A percentile compares a stretch with the other conserved stretches of the same genome.
Evolutionary conservation across 2,797 vertebrate genomes (phyloP).

Genomic region (Sebastes diploproa): DNA sequence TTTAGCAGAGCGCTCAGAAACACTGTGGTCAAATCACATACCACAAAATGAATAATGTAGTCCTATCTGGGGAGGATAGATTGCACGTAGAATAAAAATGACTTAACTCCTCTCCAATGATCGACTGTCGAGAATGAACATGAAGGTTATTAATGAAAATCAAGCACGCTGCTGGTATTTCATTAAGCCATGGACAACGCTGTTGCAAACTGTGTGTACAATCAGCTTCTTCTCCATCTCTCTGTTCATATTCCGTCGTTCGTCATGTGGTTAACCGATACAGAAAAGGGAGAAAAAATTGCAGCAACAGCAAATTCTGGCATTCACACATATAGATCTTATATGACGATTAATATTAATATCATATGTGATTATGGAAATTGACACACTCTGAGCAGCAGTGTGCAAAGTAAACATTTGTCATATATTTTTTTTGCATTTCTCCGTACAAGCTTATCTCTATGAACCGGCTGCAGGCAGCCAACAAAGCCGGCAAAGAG

Average conservation of each 20-base stretch:
- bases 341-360: constrained; percentile 65
- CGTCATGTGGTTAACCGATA: constrained; percentile 15
- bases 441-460: constrained; percentile 62
- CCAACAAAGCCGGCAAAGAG: constrained; percentile 44
- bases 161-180: constrained; percentile 57
- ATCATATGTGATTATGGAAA: constrained; percentile 71
- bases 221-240: constrained; percentile 42
- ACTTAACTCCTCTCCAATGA: constrained; percentile 50
- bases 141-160: constrained; percentile 67
- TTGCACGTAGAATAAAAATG: constrained; percentile 61
- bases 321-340: constrained; percentile 57
- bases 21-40: constrained; percentile 64
- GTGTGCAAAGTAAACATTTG: constrained; percentile 37
- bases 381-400: constrained; percentile 29
- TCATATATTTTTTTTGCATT: constrained; percentile 31
- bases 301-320: constrained; percentile 12
- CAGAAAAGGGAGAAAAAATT: neutral
- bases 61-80: constrained; percentile 54
- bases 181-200: constrained; percentile 64
- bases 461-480: constrained; percentile 45
- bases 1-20: constrained; percentile 69
- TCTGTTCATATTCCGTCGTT: constrained; percentile 20
- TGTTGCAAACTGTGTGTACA: constrained; percentile 46
- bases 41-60: constrained; percentile 66
- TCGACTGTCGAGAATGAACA: constrained; percentile 44